Evolutionary conservation across 2,888 invertebrate genomes (phyloP), one percentile per base, ranked within the genome.

Genomic region (Melanchra persicariae): DNA sequence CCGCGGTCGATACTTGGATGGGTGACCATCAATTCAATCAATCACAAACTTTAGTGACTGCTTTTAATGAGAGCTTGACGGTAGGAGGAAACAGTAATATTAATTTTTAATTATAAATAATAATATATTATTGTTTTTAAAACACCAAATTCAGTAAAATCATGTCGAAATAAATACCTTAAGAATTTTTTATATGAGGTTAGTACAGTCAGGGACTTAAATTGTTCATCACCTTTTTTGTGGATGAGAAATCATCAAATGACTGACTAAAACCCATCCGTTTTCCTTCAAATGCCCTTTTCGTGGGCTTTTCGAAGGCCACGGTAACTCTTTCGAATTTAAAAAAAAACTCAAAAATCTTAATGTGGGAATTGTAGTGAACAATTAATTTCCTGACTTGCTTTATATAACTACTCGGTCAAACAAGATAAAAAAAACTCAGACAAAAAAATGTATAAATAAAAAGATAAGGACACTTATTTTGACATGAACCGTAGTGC

Each of bases 101-200:
- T 22, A 54, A 49, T 49, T 37, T 45, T 43, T 40, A 43, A 43
- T 45, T 17, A 57, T 74, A 47, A 17, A 57, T 74, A 47, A 17
- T 59, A 54, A 40, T 24, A 45, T 34, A 57, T 40, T 40, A 45
- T 74, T 74, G 47, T 64, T 60, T 76, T 43, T 15, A 37, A 40
- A 22, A 59, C 19, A 76, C 74, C 40, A 76, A 54, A 65, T 63
- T 54, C 15, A 37, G 12, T 69, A 22, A 22, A 40, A 47, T 68
- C 77, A 45, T 72, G 75, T 72, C 59, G 19, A 30, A 73, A 70
- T 69, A 68, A 47, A 19, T 45, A n/a, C 5, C 17, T 15, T 9
- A n/a, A 30, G 6, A 6, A 6, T 37, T 0, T n/a, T 37, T 52
- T 15, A 24, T 8, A 51, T 26, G n/a, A 47, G 47, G 8, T 47